Percentiles rank a stretch among this genome's conserved stretches.
phyloP scores from a whole-genome alignment of 2,797 vertebrate genomes.

The Pseudocheirus occidentalis region DNA sequence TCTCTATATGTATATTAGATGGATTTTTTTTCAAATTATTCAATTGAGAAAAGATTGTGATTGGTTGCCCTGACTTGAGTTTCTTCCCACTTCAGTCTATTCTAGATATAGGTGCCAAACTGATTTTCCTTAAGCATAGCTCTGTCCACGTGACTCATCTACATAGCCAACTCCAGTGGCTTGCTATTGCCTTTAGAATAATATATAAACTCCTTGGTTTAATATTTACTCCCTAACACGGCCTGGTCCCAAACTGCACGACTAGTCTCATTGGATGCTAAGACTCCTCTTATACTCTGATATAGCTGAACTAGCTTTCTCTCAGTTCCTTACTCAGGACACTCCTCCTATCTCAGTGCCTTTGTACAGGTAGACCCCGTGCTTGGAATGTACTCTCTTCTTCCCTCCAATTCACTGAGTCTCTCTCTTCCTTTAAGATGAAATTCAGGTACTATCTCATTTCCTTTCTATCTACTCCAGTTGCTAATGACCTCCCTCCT shows the following conservation, averaged over 20 bases:
- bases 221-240: not conserved
- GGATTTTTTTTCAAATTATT: not conserved
- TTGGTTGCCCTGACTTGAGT: not conserved
- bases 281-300: not conserved
- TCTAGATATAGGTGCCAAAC: not conserved
- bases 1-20: not conserved
- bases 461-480: not conserved
- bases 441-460: not conserved
- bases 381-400: not conserved
- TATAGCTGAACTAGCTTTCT: not conserved
- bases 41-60: not conserved
- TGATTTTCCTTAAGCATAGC: not conserved
- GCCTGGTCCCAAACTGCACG: not conserved
- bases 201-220: not conserved
- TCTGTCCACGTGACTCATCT: not conserved
- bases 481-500: not conserved
- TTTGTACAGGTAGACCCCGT: not conserved
- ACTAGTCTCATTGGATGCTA: not conserved
- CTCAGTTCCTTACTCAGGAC: not conserved
- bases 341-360: not conserved
- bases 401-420: not conserved
- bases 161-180: not conserved
- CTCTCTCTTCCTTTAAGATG: not conserved
- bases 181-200: not conserved
- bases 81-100: not conserved